A percentile compares a stretch with the other conserved stretches of the same genome.
Conservation (phyloP, 2,888 invertebrate species). For the Gibbula magus region DNA sequence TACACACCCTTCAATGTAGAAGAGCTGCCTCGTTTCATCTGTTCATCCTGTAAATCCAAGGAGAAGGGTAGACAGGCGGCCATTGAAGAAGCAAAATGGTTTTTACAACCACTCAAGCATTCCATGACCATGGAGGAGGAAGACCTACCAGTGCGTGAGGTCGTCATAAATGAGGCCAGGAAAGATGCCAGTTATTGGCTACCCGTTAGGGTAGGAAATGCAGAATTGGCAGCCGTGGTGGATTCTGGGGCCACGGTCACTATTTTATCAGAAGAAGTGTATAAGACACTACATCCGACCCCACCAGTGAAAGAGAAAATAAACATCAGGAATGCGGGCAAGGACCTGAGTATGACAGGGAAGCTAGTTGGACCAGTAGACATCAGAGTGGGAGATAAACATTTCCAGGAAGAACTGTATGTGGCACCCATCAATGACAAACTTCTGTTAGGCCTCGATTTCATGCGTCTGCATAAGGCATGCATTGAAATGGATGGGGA, state of each 20-base stretch:
- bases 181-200: too few species aligned
- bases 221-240: too few species aligned
- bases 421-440: too few species aligned
- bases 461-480: too few species aligned
- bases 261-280: not conserved
- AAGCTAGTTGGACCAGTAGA: not conserved
- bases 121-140: not conserved
- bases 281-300: not conserved
- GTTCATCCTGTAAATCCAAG: not conserved
- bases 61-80: not conserved
- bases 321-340: not conserved
- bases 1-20: too few species aligned
- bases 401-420: not conserved
- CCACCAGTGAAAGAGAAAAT: not conserved
- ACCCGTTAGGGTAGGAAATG: too few species aligned
- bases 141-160: not conserved
- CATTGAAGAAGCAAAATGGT: not conserved
- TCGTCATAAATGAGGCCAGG: too few species aligned
- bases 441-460: too few species aligned
- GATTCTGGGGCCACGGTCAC: too few species aligned
- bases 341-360: not conserved
- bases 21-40: too few species aligned
- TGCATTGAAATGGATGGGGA: not conserved
- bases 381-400: not conserved
- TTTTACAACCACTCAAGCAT: not conserved